Conservation (phyloP, 2,888 invertebrate species). For the Drosophila seclusa region DNA sequence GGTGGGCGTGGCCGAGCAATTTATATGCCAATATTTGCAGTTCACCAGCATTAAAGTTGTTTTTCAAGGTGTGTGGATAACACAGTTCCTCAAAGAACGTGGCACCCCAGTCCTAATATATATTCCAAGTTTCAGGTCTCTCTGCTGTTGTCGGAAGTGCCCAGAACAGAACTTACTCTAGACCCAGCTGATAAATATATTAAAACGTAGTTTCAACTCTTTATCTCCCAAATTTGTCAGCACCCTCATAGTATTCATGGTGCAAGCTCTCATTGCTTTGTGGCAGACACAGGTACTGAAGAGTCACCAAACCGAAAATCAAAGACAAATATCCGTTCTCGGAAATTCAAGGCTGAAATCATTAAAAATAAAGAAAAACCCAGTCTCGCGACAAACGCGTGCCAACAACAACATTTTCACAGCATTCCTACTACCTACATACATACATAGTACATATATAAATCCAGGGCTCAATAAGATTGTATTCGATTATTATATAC, state of each 20-base stretch:
- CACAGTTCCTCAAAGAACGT: background rate
- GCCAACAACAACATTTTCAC: background rate
- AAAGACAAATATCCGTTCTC: background rate
- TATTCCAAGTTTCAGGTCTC: too few species aligned
- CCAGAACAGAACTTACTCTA: background rate
- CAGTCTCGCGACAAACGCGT: background rate
- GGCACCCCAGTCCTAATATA: background rate
- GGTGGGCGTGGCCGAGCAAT: background rate
- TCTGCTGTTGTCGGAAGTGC: background rate
- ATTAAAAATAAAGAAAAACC: background rate
- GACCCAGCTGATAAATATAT: background rate
- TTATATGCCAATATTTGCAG: background rate
- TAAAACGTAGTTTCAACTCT: background rate
- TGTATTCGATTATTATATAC: background rate
- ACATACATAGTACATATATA: background rate
- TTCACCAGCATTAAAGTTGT: background rate
- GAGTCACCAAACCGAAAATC: background rate
- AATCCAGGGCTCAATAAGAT: background rate
- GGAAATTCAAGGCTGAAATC: background rate
- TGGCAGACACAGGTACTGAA: background rate
- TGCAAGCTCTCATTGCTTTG: background rate
- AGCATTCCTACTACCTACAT: background rate
- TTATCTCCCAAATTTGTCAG: background rate
- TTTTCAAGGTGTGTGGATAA: background rate
- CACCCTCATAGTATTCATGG: background rate